Percentiles rank a stretch among this genome's conserved stretches.
Conservation (phyloP, 53 echinoderm and acorn worm genomes). For the Crossaster papposus region DNA sequence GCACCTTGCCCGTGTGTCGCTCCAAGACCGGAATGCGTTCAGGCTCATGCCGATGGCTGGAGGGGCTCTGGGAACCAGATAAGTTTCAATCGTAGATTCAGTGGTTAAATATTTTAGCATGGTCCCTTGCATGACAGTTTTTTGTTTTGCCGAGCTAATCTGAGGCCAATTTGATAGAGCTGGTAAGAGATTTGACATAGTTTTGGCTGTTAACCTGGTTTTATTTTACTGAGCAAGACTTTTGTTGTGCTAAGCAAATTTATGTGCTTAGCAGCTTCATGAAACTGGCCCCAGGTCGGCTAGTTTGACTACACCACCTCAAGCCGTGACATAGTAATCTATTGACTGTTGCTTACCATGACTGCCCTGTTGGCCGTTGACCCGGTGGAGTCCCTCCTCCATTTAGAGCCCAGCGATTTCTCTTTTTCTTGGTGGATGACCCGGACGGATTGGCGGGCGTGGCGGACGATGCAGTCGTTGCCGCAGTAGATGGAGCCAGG, state of each 20-base stretch:
- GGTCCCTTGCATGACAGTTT: too few species aligned
- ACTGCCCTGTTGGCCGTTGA: conserved; percentile 8
- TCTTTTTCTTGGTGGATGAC: conserved; percentile 83
- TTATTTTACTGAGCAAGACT: too few species aligned
- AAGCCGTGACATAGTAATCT: not conserved
- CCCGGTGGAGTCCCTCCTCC: conserved; percentile 70
- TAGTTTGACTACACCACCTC: not conserved
- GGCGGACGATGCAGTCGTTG: conserved; percentile 85
- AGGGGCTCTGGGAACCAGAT: conserved; percentile 26
- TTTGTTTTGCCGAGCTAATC: too few species aligned
- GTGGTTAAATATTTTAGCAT: not conserved
- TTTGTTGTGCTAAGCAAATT: too few species aligned
- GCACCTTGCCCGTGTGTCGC: conserved; percentile 88
- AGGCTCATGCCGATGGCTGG: conserved; percentile 63
- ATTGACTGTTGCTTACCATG: not conserved
- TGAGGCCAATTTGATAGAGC: too few species aligned
- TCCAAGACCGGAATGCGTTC: conserved; percentile 91
- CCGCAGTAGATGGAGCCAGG: conserved; percentile 87
- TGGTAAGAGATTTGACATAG: too few species aligned
- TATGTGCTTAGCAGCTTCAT: too few species aligned
- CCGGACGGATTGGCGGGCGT: conserved; percentile 82
- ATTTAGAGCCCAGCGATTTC: conserved; percentile 72
- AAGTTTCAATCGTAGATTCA: not conserved
- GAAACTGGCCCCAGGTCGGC: not conserved
- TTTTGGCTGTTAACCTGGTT: too few species aligned